Evolutionary conservation across 2,113 vertebrate genomes (phyloP).

Genomic region (Sinocyclocheilus grahami): DNA sequence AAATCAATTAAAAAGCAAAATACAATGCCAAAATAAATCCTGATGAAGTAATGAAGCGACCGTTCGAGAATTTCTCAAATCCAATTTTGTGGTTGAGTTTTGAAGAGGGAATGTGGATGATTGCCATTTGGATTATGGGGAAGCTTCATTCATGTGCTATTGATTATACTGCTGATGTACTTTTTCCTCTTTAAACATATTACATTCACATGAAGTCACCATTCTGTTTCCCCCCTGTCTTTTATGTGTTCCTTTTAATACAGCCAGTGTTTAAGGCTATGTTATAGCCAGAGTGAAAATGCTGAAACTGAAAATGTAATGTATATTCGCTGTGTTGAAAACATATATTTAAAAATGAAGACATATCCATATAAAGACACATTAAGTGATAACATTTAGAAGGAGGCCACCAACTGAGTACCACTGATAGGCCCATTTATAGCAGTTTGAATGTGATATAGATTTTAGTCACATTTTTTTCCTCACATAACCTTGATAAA

Average conservation of each 20-base stretch:
- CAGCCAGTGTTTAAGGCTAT: slow-evolving; percentile 7
- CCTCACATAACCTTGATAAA: not conserved
- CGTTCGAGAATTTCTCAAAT: slow-evolving; percentile 60
- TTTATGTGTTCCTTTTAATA: slow-evolving; percentile 37
- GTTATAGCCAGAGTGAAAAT: not conserved
- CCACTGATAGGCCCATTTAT: not conserved
- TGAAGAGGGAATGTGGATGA: slow-evolving; percentile 51
- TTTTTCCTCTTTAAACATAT: slow-evolving; percentile 54
- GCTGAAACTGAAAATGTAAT: slow-evolving; percentile 8
- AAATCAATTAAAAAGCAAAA: slow-evolving; percentile 56
- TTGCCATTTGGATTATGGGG: slow-evolving; percentile 55
- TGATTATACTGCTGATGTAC: slow-evolving; percentile 53
- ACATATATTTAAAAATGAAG: not conserved
- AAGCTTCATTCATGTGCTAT: slow-evolving; percentile 55
- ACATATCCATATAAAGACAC: not conserved
- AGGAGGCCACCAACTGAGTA: not conserved
- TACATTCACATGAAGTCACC: slow-evolving; percentile 50
- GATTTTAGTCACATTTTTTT: no score
- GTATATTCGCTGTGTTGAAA: not conserved
- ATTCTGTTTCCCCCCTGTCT: not conserved
- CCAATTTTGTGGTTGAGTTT: slow-evolving; percentile 56
- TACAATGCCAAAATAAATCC: slow-evolving; percentile 51
- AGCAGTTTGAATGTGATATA: not conserved
- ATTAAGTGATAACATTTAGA: not conserved
- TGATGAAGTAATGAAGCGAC: slow-evolving; percentile 55